Conservation (phyloP, 2,888 invertebrate species). For the Drosophila merina region DNA sequence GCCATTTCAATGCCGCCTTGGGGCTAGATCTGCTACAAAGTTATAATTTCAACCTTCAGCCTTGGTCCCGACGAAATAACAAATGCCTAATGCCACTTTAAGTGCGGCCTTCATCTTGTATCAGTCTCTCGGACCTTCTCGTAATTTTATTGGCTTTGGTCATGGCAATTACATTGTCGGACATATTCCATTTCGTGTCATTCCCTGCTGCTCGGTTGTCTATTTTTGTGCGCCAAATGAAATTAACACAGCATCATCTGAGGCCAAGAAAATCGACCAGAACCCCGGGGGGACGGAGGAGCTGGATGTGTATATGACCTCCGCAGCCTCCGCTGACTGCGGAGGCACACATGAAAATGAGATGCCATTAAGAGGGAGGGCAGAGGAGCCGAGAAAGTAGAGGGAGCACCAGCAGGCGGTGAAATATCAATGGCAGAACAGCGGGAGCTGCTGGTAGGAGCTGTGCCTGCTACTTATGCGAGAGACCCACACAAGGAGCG, state of each 20-base stretch:
- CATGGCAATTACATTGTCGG: conserved; percentile 42
- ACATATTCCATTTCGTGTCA: conserved; percentile 43
- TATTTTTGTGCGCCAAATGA: conserved; percentile 68
- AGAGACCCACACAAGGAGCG: conserved; percentile 27
- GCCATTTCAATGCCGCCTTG: not conserved
- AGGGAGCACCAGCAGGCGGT: conserved; percentile 24
- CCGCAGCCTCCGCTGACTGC: not conserved
- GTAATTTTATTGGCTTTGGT: conserved; percentile 43
- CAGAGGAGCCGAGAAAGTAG: not conserved
- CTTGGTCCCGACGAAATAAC: not conserved
- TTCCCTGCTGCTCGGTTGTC: conserved; percentile 29
- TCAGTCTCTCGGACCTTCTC: conserved; percentile 16
- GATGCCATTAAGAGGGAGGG: conserved; percentile 27
- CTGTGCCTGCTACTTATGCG: conserved; percentile 44
- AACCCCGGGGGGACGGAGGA: conserved; percentile 10
- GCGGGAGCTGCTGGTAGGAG: conserved; percentile 29
- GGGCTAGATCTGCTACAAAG: conserved; percentile 20
- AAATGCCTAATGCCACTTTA: conserved; percentile 27
- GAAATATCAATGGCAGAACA: conserved; percentile 57
- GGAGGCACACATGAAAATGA: conserved; percentile 31
- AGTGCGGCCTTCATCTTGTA: conserved; percentile 36
- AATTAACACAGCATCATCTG: conserved; percentile 66
- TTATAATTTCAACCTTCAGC: conserved; percentile 22
- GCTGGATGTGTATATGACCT: not conserved
- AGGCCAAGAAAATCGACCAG: conserved; percentile 12